These are phyloP conservation scores for Sturnus vulgaris DNA, from an alignment of 2,113 vertebrate species.

Conservation along the genomic window DNA sequence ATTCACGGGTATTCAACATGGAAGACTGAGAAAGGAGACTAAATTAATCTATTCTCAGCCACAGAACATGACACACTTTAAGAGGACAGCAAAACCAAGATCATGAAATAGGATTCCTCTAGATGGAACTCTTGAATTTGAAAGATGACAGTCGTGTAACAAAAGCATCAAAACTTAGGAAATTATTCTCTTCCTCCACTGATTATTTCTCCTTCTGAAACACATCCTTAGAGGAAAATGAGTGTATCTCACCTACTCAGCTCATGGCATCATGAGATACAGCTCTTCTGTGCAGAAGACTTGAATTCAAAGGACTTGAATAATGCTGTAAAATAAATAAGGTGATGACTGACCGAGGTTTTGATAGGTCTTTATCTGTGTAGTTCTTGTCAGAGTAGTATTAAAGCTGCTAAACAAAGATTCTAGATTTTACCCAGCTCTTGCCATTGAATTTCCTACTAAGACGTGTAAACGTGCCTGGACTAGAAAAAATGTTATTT, in stretches of 20 bases:
- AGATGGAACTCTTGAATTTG: constrained; percentile 56
- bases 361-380: background rate
- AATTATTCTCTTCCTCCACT: constrained; percentile 4
- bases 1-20: background rate
- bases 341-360: background rate
- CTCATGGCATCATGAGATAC: background rate
- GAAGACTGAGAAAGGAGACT: background rate
- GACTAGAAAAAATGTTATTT: background rate
- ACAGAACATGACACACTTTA: background rate
- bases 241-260: constrained; percentile 26
- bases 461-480: background rate
- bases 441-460: background rate
- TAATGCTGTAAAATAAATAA: constrained; percentile 19
- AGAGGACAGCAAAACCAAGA: background rate
- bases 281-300: background rate
- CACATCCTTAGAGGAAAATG: background rate
- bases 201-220: constrained; percentile 6
- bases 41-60: background rate
- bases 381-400: background rate
- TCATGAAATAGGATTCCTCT: constrained; percentile 42
- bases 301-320: constrained; percentile 30
- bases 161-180: constrained; percentile 5
- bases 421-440: background rate
- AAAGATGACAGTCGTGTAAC: background rate
- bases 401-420: background rate